phyloP scores from a whole-genome alignment of 92 coral and sea anemone genomes.

The Bergia sp. region DNA sequence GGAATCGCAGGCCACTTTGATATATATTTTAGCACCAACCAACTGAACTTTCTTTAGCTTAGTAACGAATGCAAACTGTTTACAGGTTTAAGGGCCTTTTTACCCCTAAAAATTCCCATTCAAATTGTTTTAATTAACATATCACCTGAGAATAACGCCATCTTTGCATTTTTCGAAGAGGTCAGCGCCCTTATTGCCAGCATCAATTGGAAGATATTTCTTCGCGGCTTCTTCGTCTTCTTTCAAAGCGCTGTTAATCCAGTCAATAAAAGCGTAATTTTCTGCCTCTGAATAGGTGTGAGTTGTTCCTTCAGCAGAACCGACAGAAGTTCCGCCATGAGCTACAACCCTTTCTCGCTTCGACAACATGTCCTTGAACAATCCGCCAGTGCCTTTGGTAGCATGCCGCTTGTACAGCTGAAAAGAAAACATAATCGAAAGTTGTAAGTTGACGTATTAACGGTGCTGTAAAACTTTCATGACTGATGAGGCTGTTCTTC shows the following conservation, averaged over 20 bases:
- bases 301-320: slow-evolving; percentile 94
- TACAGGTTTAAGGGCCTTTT: neutral
- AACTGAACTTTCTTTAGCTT: too few species aligned
- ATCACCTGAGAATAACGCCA: slow-evolving; percentile 91
- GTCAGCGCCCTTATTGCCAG: slow-evolving; percentile 67
- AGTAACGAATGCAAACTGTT: too few species aligned
- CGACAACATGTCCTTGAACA: slow-evolving; percentile 72
- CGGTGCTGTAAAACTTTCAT: too few species aligned
- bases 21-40: too few species aligned
- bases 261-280: slow-evolving; percentile 90
- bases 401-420: slow-evolving; percentile 55
- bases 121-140: neutral
- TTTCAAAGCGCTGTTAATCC: slow-evolving; percentile 86
- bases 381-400: slow-evolving; percentile 47
- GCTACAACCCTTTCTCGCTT: slow-evolving; percentile 66
- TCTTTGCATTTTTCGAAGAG: slow-evolving; percentile 80
- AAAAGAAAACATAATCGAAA: neutral
- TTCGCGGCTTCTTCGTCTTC: slow-evolving; percentile 71
- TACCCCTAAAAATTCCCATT: neutral
- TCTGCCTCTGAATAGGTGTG: slow-evolving; percentile 88
- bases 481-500: too few species aligned
- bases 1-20: too few species aligned
- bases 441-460: neutral
- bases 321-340: slow-evolving; percentile 84
- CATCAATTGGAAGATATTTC: slow-evolving; percentile 71